Conservation (phyloP, 2,113 vertebrate genomes). For the Physeter macrocephalus region DNA sequence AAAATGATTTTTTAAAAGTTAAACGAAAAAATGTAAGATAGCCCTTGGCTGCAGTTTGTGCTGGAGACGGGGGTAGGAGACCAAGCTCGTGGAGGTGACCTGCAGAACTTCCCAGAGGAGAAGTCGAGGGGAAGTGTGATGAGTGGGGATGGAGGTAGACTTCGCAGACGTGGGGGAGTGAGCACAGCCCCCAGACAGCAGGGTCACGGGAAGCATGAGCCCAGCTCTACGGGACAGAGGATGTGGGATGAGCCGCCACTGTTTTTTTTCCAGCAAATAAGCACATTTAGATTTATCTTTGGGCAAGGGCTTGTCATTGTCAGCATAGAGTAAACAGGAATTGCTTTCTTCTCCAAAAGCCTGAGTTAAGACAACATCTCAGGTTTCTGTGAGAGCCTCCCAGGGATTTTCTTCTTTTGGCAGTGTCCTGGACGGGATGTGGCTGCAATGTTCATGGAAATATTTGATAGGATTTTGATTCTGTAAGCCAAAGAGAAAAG, state of each 20-base stretch:
- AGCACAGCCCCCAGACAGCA: neutral
- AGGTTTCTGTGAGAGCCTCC: neutral
- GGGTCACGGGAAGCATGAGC: neutral
- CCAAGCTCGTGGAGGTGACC: neutral
- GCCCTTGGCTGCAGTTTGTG: neutral
- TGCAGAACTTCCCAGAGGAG: neutral
- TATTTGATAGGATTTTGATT: neutral
- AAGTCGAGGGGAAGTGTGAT: neutral
- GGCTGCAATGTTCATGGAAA: neutral
- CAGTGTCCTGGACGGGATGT: neutral
- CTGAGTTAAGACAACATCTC: neutral
- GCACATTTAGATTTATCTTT: neutral
- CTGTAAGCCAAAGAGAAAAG: neutral
- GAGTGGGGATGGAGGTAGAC: neutral
- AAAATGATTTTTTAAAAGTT: neutral
- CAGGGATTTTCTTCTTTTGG: neutral
- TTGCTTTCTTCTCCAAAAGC: neutral
- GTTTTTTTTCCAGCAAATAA: neutral
- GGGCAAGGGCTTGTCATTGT: neutral
- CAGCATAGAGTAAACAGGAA: neutral
- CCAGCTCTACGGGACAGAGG: neutral
- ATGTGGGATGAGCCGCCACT: neutral
- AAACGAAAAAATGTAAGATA: neutral
- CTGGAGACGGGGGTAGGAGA: neutral
- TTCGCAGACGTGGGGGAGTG: neutral